Percentiles rank a stretch among this genome's conserved stretches.
Conservation (phyloP, 1,140 invertebrate genomes). For the Drosophila repleta region DNA sequence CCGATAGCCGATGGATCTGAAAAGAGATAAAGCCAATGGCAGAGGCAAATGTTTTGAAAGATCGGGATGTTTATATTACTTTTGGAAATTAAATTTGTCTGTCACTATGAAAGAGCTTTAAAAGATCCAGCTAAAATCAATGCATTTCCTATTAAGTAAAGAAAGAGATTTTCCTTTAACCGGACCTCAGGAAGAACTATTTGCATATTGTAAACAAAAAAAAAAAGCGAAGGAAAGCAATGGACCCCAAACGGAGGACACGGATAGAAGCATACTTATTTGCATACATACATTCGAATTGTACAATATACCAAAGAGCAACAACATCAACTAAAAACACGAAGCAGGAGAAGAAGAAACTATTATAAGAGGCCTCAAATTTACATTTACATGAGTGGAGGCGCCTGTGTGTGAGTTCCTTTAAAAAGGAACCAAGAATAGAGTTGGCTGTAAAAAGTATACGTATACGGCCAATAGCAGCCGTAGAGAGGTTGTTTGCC, state of each 20-base stretch:
- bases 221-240: background rate
- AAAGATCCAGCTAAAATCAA: background rate
- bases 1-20: constrained; percentile 90
- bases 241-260: background rate
- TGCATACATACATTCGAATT: constrained; percentile 39
- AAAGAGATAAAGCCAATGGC: background rate
- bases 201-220: constrained; percentile 33
- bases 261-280: constrained; percentile 18
- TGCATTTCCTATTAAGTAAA: background rate
- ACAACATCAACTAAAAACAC: constrained; percentile 13
- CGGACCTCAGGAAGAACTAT: constrained; percentile 24
- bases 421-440: constrained; percentile 13
- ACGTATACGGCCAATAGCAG: constrained; percentile 20
- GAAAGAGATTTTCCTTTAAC: background rate
- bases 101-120: background rate
- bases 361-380: constrained; percentile 44
- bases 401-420: constrained; percentile 21
- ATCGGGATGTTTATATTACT: too few relatives aligned
- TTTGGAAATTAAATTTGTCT: too few relatives aligned
- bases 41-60: background rate
- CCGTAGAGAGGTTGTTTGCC: constrained; percentile 12
- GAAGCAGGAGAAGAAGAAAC: background rate
- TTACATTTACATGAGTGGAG: constrained; percentile 36
- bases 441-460: constrained; percentile 40
- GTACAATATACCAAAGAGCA: constrained; percentile 23